A percentile compares a stretch with the other conserved stretches of the same genome.
Evolutionary conservation across 2,113 vertebrate species (phyloP).

Genomic region (Daubentonia madagascariensis): DNA sequence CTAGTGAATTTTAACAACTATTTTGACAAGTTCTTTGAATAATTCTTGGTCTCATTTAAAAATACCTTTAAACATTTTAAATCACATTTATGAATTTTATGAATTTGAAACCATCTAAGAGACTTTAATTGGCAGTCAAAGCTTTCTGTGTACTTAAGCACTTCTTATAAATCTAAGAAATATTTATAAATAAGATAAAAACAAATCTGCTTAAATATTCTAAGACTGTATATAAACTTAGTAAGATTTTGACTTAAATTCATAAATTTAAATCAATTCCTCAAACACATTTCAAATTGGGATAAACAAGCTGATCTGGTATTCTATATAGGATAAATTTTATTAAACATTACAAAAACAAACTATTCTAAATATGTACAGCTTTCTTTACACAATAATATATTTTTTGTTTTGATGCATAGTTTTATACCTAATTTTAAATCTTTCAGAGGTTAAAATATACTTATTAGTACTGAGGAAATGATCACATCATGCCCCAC

Average conservation of each 20-base stretch:
- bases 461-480: not conserved
- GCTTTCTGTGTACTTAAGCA: not conserved
- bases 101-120: not conserved
- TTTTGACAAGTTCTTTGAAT: not conserved
- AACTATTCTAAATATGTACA: not conserved
- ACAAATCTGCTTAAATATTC: not conserved
- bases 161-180: not conserved
- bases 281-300: not conserved
- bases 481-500: not conserved
- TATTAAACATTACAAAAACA: not conserved
- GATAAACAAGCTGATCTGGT: not conserved
- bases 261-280: not conserved
- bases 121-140: not conserved
- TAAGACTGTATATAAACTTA: not conserved
- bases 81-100: not conserved
- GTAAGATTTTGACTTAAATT: not conserved
- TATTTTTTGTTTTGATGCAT: not conserved
- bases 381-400: not conserved
- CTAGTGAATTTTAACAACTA: not conserved
- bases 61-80: not conserved
- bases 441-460: not conserved
- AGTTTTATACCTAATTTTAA: slow-evolving; percentile 12
- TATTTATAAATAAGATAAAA: not conserved
- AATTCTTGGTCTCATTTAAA: not conserved
- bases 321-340: not conserved